A percentile compares a stretch with the other conserved stretches of the same genome.
phyloP scores from a whole-genome alignment of 2,797 vertebrate species.

The Toxotes lorentzi region DNA sequence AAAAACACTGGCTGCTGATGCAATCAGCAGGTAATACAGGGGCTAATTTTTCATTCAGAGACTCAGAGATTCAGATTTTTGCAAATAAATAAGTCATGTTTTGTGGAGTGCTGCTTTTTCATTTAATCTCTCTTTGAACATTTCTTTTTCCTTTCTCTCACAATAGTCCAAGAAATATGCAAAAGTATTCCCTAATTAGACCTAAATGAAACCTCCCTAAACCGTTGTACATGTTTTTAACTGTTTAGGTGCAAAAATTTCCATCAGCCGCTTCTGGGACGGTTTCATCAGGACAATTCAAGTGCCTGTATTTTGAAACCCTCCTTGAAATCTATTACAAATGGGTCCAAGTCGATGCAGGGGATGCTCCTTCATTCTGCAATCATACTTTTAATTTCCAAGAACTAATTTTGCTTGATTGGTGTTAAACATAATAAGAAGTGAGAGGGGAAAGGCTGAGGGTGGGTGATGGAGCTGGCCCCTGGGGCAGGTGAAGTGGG shows the following conservation, averaged over 20 bases:
- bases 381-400: slow-evolving; percentile 41
- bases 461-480: slow-evolving; percentile 50
- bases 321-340: slow-evolving; percentile 14
- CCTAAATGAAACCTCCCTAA: not conserved
- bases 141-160: slow-evolving; percentile 12
- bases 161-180: not conserved
- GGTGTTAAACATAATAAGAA: slow-evolving; percentile 44
- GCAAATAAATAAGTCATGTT: slow-evolving; percentile 41
- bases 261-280: not conserved
- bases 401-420: slow-evolving; percentile 56
- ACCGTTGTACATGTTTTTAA: not conserved
- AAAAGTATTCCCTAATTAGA: not conserved
- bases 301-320: slow-evolving; percentile 5
- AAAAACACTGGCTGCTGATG: slow-evolving; percentile 46
- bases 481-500: slow-evolving; percentile 42
- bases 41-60: slow-evolving; percentile 38
- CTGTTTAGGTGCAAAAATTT: not conserved
- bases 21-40: slow-evolving; percentile 55
- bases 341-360: slow-evolving; percentile 2
- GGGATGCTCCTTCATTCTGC: slow-evolving; percentile 15
- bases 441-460: slow-evolving; percentile 27
- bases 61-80: slow-evolving; percentile 16
- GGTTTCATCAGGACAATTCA: not conserved
- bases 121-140: not conserved
- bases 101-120: slow-evolving; percentile 22